Conservation (phyloP, 2,797 vertebrate species). For the Lacerta bilineata region DNA sequence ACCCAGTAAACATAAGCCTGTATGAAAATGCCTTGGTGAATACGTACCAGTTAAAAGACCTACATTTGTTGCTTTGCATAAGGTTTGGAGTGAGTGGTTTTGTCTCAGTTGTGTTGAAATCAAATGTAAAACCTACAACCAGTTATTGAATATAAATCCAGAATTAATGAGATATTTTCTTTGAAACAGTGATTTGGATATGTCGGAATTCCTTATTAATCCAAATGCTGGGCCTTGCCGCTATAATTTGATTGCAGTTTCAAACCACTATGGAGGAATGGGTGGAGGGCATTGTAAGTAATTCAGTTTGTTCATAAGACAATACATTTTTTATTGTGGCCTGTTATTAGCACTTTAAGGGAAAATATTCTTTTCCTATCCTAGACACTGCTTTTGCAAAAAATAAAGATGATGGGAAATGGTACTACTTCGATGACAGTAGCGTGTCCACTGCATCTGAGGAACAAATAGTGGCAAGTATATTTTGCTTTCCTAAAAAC, state of each 20-base stretch:
- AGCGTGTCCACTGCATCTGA: conserved; percentile 93
- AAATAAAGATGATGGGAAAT: conserved; percentile 96
- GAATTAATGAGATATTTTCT: conserved; percentile 56
- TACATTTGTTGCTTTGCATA: background rate
- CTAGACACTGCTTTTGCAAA: conserved; percentile 97
- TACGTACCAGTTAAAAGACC: background rate
- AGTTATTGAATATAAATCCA: background rate
- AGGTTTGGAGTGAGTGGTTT: background rate
- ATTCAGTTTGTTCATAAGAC: conserved; percentile 43
- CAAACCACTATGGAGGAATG: conserved; percentile 99
- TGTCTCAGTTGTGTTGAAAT: background rate
- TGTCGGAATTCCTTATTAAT: conserved; percentile 99
- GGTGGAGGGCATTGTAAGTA: conserved; percentile 98
- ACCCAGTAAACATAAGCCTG: background rate
- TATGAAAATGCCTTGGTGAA: background rate
- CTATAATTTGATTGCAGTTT: conserved; percentile 97
- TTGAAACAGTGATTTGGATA: conserved; percentile 93
- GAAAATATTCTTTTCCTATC: conserved; percentile 51
- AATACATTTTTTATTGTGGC: background rate
- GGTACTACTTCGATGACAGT: conserved; percentile 99
- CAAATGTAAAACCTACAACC: conserved; percentile 12
- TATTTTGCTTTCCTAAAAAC: conserved; percentile 57
- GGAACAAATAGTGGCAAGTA: conserved; percentile 97
- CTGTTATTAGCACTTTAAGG: conserved; percentile 30
- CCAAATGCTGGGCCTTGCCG: conserved; percentile 94